Conservation (phyloP, 2,888 invertebrate species). For the Scotopteryx bipunctaria region DNA sequence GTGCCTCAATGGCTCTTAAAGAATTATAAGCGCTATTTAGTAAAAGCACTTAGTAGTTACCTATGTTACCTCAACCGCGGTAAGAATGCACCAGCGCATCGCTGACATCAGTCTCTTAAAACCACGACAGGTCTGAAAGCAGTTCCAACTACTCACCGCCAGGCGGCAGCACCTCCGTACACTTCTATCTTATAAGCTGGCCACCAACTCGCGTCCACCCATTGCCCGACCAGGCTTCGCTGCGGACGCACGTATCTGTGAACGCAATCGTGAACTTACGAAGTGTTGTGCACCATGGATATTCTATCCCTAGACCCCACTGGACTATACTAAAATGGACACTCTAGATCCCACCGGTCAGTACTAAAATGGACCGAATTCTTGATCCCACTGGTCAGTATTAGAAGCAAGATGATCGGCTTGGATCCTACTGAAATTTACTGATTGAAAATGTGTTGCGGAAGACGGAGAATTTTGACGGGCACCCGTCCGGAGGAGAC, state of each 20-base stretch:
- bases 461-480: constrained; percentile 70
- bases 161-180: constrained; percentile 61
- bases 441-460: constrained; percentile 78
- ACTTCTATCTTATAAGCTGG: constrained; percentile 70
- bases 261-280: constrained; percentile 46
- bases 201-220: constrained; percentile 55
- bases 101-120: constrained; percentile 15
- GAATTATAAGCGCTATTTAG: background rate
- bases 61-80: constrained; percentile 2
- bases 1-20: too few relatives aligned
- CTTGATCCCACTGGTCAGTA: constrained; percentile 75
- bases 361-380: constrained; percentile 63
- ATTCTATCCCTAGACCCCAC: constrained; percentile 75
- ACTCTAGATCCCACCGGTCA: constrained; percentile 76
- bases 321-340: constrained; percentile 77
- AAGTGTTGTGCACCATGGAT: constrained; percentile 75
- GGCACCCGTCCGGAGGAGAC: constrained; percentile 75
- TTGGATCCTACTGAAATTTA: constrained; percentile 78
- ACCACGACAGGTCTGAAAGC: constrained; percentile 45
- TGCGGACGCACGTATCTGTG: constrained; percentile 61
- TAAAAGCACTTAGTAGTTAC: constrained; percentile 3
- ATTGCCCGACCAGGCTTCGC: constrained; percentile 66
- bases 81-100: constrained; percentile 16
- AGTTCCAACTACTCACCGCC: constrained; percentile 61
- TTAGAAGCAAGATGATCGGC: constrained; percentile 65